phyloP scores from a whole-genome alignment of 2,888 invertebrate genomes.

The Lithodes maja region DNA sequence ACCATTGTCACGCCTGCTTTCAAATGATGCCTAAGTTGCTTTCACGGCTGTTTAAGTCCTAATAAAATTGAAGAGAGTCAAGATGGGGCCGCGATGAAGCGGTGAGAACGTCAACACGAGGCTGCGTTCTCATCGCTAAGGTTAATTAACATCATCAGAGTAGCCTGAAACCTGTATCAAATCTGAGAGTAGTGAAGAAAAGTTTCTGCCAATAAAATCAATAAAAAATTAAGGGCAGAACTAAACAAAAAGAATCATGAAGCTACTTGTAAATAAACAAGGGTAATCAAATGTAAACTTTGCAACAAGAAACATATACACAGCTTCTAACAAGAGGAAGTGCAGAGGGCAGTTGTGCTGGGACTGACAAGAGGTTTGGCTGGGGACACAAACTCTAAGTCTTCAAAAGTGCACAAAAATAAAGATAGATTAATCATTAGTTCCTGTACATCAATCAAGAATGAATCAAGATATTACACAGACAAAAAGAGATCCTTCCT shows the following conservation, averaged over 20 bases:
- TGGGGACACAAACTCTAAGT: constrained; percentile 30
- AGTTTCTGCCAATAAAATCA: constrained; percentile 67
- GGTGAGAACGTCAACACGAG: constrained; percentile 63
- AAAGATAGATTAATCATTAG: constrained; percentile 29
- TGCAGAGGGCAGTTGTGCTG: constrained; percentile 66
- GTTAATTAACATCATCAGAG: constrained; percentile 68
- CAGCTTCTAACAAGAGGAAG: constrained; percentile 60
- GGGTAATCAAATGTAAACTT: constrained; percentile 68
- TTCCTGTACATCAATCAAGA: background rate
- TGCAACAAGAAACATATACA: constrained; percentile 67
- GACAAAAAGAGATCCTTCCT: constrained; percentile 23
- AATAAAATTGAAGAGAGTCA: constrained; percentile 70
- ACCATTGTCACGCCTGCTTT: constrained; percentile 70
- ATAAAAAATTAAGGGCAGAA: constrained; percentile 68
- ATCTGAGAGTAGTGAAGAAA: constrained; percentile 67
- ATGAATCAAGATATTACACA: background rate
- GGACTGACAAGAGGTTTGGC: constrained; percentile 41
- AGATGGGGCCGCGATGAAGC: constrained; percentile 69
- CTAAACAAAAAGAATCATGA: constrained; percentile 67
- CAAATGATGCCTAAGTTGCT: constrained; percentile 70
- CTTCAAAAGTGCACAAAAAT: constrained; percentile 42
- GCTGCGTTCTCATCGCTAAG: constrained; percentile 65
- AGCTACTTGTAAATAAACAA: constrained; percentile 67
- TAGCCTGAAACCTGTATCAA: constrained; percentile 68
- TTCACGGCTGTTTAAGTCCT: constrained; percentile 70